phyloP scores from a whole-genome alignment of 2,797 vertebrate species.

The Poecilia picta region DNA sequence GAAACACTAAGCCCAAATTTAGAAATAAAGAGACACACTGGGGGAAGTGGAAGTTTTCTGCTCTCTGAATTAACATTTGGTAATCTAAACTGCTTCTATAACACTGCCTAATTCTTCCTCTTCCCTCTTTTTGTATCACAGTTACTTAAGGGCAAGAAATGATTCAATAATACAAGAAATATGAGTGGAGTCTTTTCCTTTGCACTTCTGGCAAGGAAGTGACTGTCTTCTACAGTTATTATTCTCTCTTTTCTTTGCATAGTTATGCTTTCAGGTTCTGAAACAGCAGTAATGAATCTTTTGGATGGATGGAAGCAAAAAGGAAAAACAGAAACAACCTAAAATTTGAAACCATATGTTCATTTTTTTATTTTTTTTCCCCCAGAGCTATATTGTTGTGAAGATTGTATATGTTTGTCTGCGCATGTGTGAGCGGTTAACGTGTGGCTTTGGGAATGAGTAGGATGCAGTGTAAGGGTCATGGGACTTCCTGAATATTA shows the following conservation, averaged over 20 bases:
- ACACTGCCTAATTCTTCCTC: constrained; percentile 29
- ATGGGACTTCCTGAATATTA: constrained; percentile 73
- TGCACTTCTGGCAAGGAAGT: constrained; percentile 56
- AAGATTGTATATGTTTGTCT: constrained; percentile 38
- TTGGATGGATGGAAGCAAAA: constrained; percentile 39
- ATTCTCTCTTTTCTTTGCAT: constrained; percentile 50
- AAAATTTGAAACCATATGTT: constrained; percentile 62
- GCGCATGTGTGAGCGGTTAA: constrained; percentile 27
- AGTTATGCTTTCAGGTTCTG: constrained; percentile 66
- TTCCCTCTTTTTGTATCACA: constrained; percentile 15
- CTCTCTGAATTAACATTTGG: constrained; percentile 66
- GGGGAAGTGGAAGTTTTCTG: constrained; percentile 45
- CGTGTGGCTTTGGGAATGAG: constrained; percentile 41
- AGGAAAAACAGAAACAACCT: constrained; percentile 26
- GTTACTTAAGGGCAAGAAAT: constrained; percentile 63
- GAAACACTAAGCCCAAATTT: constrained; percentile 39
- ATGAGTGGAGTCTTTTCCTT: constrained; percentile 50
- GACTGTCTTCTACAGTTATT: constrained; percentile 58
- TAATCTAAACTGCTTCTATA: constrained; percentile 63
- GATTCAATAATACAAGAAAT: constrained; percentile 71
- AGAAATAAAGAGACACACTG: constrained; percentile 26
- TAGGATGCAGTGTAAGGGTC: constrained; percentile 64
- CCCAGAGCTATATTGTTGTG: constrained; percentile 59
- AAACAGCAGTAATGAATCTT: constrained; percentile 70
- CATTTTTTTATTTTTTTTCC: constrained; percentile 61